Percentiles rank a stretch among this genome's conserved stretches.
These are phyloP conservation scores for Trochalopteron elliotii DNA, from an alignment of 2,113 vertebrate species.

Conservation along the genomic window DNA sequence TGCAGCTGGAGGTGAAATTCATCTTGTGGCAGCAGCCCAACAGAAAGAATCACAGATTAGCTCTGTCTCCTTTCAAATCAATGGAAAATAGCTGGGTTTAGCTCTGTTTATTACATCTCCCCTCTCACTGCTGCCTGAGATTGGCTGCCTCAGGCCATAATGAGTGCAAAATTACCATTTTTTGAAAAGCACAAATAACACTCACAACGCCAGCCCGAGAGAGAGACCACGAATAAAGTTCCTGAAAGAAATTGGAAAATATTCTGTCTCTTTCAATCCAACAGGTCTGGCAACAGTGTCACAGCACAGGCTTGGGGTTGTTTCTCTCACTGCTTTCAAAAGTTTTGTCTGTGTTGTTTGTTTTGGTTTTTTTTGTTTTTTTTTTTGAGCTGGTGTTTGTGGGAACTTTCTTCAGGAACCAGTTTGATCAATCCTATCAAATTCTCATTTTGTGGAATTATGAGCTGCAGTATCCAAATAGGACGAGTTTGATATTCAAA, in stretches of 20 bases:
- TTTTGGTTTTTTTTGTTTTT: too few species aligned
- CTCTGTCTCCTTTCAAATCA: slow-evolving; percentile 31
- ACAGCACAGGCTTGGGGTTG: not conserved
- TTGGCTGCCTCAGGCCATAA: slow-evolving; percentile 4
- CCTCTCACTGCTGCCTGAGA: not conserved
- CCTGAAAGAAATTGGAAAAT: not conserved
- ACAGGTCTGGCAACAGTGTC: not conserved
- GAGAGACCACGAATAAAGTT: not conserved
- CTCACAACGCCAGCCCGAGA: not conserved
- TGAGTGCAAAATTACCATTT: not conserved
- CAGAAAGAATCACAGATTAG: slow-evolving; percentile 44
- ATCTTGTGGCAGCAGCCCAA: slow-evolving; percentile 29
- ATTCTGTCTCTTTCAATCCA: not conserved
- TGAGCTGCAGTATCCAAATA: fast-evolving
- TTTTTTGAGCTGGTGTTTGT: too few species aligned
- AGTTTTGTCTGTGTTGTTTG: not conserved
- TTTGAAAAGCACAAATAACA: not conserved
- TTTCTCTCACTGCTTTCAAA: not conserved
- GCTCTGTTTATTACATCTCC: slow-evolving; percentile 38
- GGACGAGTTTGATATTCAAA: not conserved
- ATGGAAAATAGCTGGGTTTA: slow-evolving; percentile 1
- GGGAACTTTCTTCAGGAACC: not conserved
- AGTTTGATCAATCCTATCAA: not conserved
- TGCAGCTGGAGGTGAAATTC: slow-evolving; percentile 32
- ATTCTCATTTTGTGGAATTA: not conserved